phyloP scores from a whole-genome alignment of 1,140 invertebrate species.

The Papilio glaucus region DNA sequence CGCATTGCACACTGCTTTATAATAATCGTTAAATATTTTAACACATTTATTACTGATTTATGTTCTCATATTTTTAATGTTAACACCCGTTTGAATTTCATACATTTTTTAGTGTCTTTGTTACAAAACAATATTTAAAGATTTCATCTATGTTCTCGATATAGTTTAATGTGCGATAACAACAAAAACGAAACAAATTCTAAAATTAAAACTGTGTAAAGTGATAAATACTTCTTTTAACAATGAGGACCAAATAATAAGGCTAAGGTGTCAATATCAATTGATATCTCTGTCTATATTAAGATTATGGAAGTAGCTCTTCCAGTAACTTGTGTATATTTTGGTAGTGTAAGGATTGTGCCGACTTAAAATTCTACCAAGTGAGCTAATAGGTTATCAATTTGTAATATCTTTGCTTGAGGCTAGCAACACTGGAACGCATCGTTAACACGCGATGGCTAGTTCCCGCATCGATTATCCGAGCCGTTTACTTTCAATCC shows the following conservation, averaged over 20 bases:
- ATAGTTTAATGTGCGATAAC: too few species aligned
- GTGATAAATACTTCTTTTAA: too few species aligned
- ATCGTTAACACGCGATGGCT: conserved; percentile 4
- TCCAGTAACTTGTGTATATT: too few species aligned
- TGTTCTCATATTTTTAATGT: conserved; percentile 13
- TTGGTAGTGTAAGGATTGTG: too few species aligned
- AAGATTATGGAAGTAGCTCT: too few species aligned
- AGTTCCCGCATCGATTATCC: conserved; percentile 35
- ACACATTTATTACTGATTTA: conserved; percentile 19
- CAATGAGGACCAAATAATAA: too few species aligned
- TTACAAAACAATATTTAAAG: background rate
- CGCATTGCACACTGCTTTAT: conserved; percentile 11
- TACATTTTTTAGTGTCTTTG: background rate
- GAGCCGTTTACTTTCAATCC: conserved; percentile 35
- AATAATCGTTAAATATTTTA: conserved; percentile 16
- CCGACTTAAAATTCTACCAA: too few species aligned
- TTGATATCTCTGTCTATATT: background rate
- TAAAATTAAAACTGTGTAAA: too few species aligned
- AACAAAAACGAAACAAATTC: too few species aligned
- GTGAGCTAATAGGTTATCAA: background rate
- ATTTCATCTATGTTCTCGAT: too few species aligned
- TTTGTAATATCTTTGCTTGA: background rate
- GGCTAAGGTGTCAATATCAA: background rate
- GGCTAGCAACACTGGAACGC: background rate
- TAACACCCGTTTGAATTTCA: background rate